phyloP scores from a whole-genome alignment of 2,113 vertebrate species.

The Etheostoma spectabile region DNA sequence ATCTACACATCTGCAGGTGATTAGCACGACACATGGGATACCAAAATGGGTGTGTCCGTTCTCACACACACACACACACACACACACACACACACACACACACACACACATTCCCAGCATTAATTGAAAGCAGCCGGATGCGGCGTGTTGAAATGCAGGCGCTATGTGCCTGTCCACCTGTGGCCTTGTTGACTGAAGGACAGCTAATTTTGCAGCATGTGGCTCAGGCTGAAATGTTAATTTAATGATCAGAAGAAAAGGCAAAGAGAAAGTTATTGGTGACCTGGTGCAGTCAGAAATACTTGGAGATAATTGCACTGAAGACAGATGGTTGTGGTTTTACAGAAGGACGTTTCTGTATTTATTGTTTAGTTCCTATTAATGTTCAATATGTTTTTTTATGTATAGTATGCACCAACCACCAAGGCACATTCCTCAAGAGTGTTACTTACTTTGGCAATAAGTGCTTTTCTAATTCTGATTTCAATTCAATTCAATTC shows the following conservation, averaged over 20 bases:
- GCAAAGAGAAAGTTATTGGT: neutral
- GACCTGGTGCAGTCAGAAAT: too few species aligned
- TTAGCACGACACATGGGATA: constrained; percentile 28
- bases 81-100: neutral
- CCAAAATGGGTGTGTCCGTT: neutral
- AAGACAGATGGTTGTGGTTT: too few species aligned
- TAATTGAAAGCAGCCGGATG: constrained; percentile 62
- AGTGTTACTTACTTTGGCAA: too few species aligned
- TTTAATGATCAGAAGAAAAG: neutral
- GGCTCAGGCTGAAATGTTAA: constrained; percentile 11
- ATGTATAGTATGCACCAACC: too few species aligned
- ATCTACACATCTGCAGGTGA: constrained; percentile 30
- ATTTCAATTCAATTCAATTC: too few species aligned
- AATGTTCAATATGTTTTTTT: too few species aligned
- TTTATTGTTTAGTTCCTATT: too few species aligned
- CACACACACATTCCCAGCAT: constrained; percentile 11
- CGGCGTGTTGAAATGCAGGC: constrained; percentile 10
- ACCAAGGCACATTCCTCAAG: too few species aligned
- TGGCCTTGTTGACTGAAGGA: constrained; percentile 25
- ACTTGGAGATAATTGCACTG: too few species aligned
- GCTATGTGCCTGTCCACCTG: constrained; percentile 52
- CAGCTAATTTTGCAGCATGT: constrained; percentile 29
- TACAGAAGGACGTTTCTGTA: too few species aligned
- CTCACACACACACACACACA: neutral
- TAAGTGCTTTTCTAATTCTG: too few species aligned